Percentiles rank a stretch among this genome's conserved stretches.
These are phyloP conservation scores for Oophaga sylvatica DNA, from an alignment of 2,797 vertebrate genomes.

Conservation along the genomic window DNA sequence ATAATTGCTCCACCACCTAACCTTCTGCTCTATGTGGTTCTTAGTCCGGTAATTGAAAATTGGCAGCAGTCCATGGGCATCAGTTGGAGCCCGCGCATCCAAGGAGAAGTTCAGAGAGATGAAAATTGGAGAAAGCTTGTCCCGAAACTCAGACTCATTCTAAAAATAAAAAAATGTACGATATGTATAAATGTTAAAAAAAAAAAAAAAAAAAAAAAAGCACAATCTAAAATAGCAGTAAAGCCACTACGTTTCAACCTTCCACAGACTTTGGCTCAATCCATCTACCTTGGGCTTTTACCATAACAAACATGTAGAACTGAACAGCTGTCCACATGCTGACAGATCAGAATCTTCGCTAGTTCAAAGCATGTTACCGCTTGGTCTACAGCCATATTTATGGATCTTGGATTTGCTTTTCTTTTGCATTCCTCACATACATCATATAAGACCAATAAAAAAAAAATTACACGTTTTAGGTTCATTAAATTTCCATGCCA, in stretches of 20 bases:
- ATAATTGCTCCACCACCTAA: slow-evolving; percentile 63
- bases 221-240: not conserved
- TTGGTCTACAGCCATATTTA: not conserved
- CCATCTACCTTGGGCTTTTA: slow-evolving; percentile 30
- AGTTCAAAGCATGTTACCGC: slow-evolving; percentile 14
- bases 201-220: too few relatives aligned
- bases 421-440: slow-evolving; percentile 33
- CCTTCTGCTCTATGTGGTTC: slow-evolving; percentile 85
- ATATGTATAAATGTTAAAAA: not conserved
- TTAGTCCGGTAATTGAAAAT: slow-evolving; percentile 86
- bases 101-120: slow-evolving; percentile 87
- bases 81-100: slow-evolving; percentile 79
- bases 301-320: not conserved
- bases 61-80: slow-evolving; percentile 81
- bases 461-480: slow-evolving; percentile 1
- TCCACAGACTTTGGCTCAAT: slow-evolving; percentile 3
- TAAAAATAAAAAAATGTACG: slow-evolving; percentile 62
- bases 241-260: not conserved
- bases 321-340: slow-evolving; percentile 34
- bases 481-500: slow-evolving; percentile 20
- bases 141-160: slow-evolving; percentile 91
- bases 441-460: slow-evolving; percentile 3
- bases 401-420: slow-evolving; percentile 30
- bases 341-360: slow-evolving; percentile 15
- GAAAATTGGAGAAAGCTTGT: slow-evolving; percentile 90